Conservation (phyloP, 2,797 vertebrate species). For the Pangasius mekongensis region DNA sequence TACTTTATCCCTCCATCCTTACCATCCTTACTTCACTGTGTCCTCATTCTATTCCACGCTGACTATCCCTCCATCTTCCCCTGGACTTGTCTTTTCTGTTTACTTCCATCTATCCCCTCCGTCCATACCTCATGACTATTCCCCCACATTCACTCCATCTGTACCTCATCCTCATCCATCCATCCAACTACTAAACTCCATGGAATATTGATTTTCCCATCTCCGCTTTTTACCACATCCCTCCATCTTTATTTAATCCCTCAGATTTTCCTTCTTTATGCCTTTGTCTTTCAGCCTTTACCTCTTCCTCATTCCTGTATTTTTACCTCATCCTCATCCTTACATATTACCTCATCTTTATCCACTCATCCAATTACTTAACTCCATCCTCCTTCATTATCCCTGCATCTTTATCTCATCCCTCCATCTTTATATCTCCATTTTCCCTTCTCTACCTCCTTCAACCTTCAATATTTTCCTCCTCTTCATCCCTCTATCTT, state of each 20-base stretch:
- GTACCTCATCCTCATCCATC: background rate
- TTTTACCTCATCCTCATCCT: background rate
- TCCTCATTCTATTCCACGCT: background rate
- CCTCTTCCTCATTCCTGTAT: background rate
- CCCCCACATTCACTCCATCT: background rate
- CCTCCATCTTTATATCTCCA: background rate
- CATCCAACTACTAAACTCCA: background rate
- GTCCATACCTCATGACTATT: background rate
- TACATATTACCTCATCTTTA: background rate
- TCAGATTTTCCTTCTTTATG: background rate
- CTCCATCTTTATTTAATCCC: background rate
- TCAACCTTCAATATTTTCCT: background rate
- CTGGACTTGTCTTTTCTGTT: background rate
- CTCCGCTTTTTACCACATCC: background rate
- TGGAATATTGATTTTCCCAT: background rate
- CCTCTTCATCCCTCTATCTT: conserved; percentile 34
- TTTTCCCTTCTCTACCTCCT: conserved; percentile 72
- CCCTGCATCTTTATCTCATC: background rate
- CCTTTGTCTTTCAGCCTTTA: background rate
- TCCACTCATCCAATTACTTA: background rate
- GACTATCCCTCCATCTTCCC: background rate
- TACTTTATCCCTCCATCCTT: background rate
- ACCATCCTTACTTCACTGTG: background rate
- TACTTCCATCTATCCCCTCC: background rate
- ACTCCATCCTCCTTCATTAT: background rate